Conservation (phyloP, 2,797 vertebrate genomes). For the Ctenopoma kingsleyae region DNA sequence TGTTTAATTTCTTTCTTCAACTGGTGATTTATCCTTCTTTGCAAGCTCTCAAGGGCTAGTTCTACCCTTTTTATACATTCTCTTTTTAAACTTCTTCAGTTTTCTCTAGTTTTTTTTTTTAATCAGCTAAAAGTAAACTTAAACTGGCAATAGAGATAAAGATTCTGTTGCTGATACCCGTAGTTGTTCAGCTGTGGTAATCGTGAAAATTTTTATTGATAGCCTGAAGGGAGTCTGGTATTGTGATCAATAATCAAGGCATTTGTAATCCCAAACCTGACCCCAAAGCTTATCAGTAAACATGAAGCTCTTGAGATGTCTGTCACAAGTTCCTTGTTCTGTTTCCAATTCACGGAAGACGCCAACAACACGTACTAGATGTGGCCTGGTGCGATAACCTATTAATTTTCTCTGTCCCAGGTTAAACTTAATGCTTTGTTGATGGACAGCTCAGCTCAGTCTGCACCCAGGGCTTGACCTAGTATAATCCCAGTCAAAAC, state of each 20-base stretch:
- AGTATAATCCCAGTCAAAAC: slow-evolving; percentile 74
- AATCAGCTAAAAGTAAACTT: slow-evolving; percentile 38
- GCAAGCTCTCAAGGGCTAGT: slow-evolving; percentile 16
- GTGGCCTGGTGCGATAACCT: slow-evolving; percentile 43
- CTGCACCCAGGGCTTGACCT: slow-evolving; percentile 73
- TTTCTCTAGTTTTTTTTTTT: slow-evolving; percentile 32
- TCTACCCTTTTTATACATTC: slow-evolving; percentile 39
- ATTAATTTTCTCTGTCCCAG: slow-evolving; percentile 57
- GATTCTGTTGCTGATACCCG: background rate
- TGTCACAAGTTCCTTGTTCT: slow-evolving; percentile 10
- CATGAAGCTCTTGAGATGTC: slow-evolving; percentile 19
- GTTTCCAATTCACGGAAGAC: slow-evolving; percentile 26
- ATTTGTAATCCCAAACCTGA: slow-evolving; percentile 42
- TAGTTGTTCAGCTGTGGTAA: background rate
- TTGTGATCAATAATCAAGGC: slow-evolving; percentile 49
- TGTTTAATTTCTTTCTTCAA: slow-evolving; percentile 8
- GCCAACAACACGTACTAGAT: slow-evolving; percentile 21
- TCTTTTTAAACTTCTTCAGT: slow-evolving; percentile 26
- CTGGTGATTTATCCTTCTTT: slow-evolving; percentile 6
- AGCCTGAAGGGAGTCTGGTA: slow-evolving; percentile 20
- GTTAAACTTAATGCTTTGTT: slow-evolving; percentile 68
- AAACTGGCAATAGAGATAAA: slow-evolving; percentile 19
- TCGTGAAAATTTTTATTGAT: background rate
- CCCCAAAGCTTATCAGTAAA: slow-evolving; percentile 42
- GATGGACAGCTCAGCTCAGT: slow-evolving; percentile 66